Evolutionary conservation across 1,140 invertebrate species (phyloP).

Genomic region (Teleogryllus occipitalis): DNA sequence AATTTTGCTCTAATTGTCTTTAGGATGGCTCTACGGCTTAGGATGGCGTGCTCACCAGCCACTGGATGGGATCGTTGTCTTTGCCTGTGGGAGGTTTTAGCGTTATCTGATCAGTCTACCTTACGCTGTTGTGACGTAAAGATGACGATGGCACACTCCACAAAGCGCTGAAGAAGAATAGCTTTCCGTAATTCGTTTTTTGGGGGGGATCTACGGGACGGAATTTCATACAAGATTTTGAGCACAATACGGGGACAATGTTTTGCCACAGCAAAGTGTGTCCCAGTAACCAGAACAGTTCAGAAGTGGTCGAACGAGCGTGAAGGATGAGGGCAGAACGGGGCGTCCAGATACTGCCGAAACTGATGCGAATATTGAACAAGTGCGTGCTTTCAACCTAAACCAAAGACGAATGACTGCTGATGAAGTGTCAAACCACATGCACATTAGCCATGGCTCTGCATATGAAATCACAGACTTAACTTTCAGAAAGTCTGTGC

Average conservation of each 20-base stretch:
- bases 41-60: no score
- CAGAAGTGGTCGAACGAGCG: conserved; percentile 9
- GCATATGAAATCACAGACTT: neutral
- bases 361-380: neutral
- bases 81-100: no score
- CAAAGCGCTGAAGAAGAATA: conserved; percentile 9
- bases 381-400: neutral
- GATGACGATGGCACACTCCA: no score
- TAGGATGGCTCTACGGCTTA: no score
- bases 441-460: conserved; percentile 12
- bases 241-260: conserved; percentile 13
- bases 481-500: no score
- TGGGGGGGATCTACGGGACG: neutral
- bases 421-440: conserved; percentile 6
- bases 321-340: neutral
- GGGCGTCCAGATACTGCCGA: neutral
- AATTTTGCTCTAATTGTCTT: no score
- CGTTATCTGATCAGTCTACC: no score
- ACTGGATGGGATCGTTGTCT: no score
- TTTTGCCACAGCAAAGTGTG: conserved; percentile 11
- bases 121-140: no score
- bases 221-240: neutral
- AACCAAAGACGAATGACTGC: neutral
- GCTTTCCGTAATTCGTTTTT: neutral
- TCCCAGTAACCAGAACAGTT: neutral